Base-by-base conservation (phyloP, 2,888 invertebrate species). In the Melanargia galathea region DNA sequence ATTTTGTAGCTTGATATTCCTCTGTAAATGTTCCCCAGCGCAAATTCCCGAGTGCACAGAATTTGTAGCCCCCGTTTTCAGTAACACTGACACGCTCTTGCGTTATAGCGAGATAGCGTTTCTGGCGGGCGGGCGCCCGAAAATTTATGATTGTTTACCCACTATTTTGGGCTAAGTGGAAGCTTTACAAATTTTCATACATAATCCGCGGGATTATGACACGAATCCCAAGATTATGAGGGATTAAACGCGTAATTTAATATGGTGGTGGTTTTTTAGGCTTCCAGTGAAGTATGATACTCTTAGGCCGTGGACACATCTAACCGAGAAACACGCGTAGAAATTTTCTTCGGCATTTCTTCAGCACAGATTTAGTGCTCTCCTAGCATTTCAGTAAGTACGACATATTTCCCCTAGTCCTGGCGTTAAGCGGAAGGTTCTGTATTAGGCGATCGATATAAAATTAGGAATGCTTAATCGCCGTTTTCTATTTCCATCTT, bases 131-230 rank as follows among this genome's bases (percentile, higher is more conserved):
- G n/a, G n/a, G 78, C 74, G 59, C 71, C 61, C 72, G 62, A 75
- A 82, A n/a, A 87, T 87, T 86, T 86, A 87, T 86, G 65, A 81
- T 73, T 82, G 83, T 82, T 82, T 79, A 77, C 74, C 68, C 72
- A 69, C 76, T 71, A 70, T 71, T 74, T 75, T 68, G 71, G 74
- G 79, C 83, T 81, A 80, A 81, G 78, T 78, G 77, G 79, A 73
- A 76, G 71, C 72, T 70, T 57, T 68, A 72, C 76, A 80, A 75
- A 82, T 83, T 74, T 57, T 57, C 57, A 46, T 57, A 57, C 30
- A 57, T 45, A 20, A 57, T 43, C 43, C 26, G 30, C 33, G 16
- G 45, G 45, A 26, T 57, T 57, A 45, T 45, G 33, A 33, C 30
- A 20, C 45, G 26, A 18, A 30, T 55, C 35, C 52, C 52, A 35